These are phyloP conservation scores for Bombyx mandarina DNA, from an alignment of 1,140 invertebrate genomes.

Conservation along the genomic window DNA sequence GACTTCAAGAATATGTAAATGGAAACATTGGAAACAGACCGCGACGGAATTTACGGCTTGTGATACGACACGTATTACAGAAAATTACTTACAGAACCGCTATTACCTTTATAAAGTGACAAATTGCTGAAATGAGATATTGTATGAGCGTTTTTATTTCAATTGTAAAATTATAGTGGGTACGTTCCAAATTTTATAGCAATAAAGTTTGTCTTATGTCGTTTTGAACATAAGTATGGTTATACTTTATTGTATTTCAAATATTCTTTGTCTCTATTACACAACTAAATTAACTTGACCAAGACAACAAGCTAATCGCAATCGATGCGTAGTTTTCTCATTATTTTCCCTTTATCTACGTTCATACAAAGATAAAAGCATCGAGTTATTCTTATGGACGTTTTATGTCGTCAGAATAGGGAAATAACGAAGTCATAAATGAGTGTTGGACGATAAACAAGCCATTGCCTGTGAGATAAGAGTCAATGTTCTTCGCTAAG, in stretches of 20 bases:
- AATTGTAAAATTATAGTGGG: too few species aligned
- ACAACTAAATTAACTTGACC: constrained; percentile 31
- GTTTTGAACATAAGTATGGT: too few species aligned
- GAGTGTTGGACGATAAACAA: constrained; percentile 56
- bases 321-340: constrained; percentile 48
- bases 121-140: constrained; percentile 7
- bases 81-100: constrained; percentile 6
- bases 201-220: too few species aligned
- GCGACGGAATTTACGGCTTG: constrained; percentile 14
- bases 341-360: constrained; percentile 60
- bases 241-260: too few species aligned
- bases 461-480: constrained; percentile 41
- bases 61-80: constrained; percentile 8
- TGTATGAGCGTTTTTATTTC: background rate
- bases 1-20: constrained; percentile 21
- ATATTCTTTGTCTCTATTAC: too few species aligned
- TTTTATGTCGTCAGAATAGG: constrained; percentile 63
- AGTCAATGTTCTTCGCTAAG: constrained; percentile 28
- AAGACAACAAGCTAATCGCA: constrained; percentile 52
- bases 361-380: constrained; percentile 48
- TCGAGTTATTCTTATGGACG: constrained; percentile 49
- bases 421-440: constrained; percentile 65
- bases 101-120: constrained; percentile 4
- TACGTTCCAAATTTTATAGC: too few species aligned
- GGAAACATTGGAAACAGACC: constrained; percentile 21